Evolutionary conservation across 2,113 vertebrate species (phyloP).

Genomic region (Mobula hypostoma): DNA sequence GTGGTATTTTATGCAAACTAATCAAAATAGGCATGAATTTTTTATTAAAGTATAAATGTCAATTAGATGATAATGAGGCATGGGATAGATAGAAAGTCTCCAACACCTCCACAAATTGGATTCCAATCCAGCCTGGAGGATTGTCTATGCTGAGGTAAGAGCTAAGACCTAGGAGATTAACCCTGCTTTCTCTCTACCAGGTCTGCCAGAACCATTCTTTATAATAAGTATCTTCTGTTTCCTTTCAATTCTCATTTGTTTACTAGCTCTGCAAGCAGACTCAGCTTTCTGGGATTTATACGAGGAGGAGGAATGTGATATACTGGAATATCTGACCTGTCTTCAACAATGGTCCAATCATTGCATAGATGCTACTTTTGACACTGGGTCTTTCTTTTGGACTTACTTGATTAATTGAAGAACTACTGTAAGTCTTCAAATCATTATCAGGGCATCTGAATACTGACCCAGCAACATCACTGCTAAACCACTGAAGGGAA

Average conservation of each 20-base stretch:
- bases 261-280: neutral
- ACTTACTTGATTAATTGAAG: too few species aligned
- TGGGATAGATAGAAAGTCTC: neutral
- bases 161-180: neutral
- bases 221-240: neutral
- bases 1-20: conserved; percentile 26
- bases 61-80: conserved; percentile 29
- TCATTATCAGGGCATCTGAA: too few species aligned
- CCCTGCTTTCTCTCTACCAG: neutral
- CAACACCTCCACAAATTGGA: neutral
- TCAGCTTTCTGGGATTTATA: neutral
- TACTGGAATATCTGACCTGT: too few species aligned
- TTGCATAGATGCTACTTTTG: too few species aligned
- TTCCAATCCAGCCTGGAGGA: neutral
- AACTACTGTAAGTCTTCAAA: too few species aligned
- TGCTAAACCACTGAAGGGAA: too few species aligned
- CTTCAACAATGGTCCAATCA: too few species aligned
- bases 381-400: too few species aligned
- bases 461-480: too few species aligned
- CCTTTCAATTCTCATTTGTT: neutral
- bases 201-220: neutral
- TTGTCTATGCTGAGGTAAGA: neutral
- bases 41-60: conserved; percentile 17
- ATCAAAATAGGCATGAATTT: conserved; percentile 16
- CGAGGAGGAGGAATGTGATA: too few species aligned